Evolutionary conservation across 2,888 invertebrate genomes (phyloP), one percentile per base, ranked within the genome.

Genomic region (Sphaeridia pumilis): DNA sequence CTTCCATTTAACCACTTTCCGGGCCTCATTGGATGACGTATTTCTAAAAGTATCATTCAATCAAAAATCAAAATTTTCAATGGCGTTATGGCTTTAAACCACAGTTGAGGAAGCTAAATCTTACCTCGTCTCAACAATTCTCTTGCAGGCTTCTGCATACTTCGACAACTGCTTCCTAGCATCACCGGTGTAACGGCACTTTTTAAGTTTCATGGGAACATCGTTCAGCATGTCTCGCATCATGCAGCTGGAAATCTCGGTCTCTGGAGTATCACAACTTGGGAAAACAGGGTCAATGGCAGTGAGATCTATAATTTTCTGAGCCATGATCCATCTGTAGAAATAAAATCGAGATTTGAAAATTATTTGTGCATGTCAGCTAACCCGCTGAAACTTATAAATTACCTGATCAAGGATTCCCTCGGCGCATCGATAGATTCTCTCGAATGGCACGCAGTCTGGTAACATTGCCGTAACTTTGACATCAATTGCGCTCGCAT

Each of bases 1-100:
- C 74, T 94, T 93, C 95, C 95, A 95, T 70, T 94, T 95, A 1
- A 97, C 94, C 14, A 94, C 87, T 74, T 95, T 95, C 58, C 95
- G 78, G 68, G 93, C 90, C 69, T 94, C 93, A 0, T 90, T 28
- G 20, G 41, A 81, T 25, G 89, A 86, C 7, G 87, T 85, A 70
- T 88, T 88, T 66, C 93, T 81, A 57, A 31, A 68, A n/a, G 57
- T 58, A 46, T n/a, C 17, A 59, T 14, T 36, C 26, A 10, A n/a
- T 2, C 10, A 25, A 38, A 35, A 5, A 54, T 45, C 4, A 10
- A 12, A 4, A 3, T 12, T 26, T 45, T 26, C 26, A 27, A 17
- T 27, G 17, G 7, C 20, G 5, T n/a, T 17, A 20, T 41, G 41
- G 41, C 41, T 17, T n/a, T 17, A 26, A 45, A 27, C 12, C 24